These are phyloP conservation scores for Syrrhaptes paradoxus DNA, from an alignment of 2,113 vertebrate genomes.

Conservation along the genomic window DNA sequence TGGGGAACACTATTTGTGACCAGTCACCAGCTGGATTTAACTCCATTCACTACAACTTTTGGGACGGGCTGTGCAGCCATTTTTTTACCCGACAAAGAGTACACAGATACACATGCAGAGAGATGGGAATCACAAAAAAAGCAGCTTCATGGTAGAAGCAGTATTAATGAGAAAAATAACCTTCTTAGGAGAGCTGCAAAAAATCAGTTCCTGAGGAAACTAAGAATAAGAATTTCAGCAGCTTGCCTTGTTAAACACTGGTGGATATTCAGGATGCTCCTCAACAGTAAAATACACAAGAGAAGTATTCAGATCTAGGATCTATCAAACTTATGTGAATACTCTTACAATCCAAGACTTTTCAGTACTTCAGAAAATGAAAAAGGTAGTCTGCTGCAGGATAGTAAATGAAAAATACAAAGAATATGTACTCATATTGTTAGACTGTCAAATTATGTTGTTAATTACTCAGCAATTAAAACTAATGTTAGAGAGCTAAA, in stretches of 20 bases:
- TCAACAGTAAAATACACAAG: not conserved
- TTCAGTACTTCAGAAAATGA: not conserved
- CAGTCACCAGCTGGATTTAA: too few relatives aligned
- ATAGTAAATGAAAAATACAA: not conserved
- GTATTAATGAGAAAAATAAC: not conserved
- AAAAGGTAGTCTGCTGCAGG: not conserved
- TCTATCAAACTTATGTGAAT: not conserved
- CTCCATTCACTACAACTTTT: too few relatives aligned
- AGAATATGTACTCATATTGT: accelerated
- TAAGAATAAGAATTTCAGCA: not conserved
- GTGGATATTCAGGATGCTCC: not conserved
- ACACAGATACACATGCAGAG: too few relatives aligned
- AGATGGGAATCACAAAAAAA: not conserved
- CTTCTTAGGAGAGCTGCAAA: not conserved
- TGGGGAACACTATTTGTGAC: too few relatives aligned
- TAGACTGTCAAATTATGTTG: not conserved
- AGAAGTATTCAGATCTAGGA: not conserved
- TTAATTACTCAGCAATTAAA: not conserved
- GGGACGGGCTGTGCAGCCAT: too few relatives aligned
- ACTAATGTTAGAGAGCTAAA: not conserved
- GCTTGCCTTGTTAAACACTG: not conserved
- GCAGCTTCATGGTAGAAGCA: not conserved
- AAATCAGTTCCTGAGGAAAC: not conserved
- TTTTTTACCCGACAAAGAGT: too few relatives aligned
- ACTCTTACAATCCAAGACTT: not conserved